Conservation (phyloP, 2,797 vertebrate genomes). For the Sternarchorhynchus goeldii region DNA sequence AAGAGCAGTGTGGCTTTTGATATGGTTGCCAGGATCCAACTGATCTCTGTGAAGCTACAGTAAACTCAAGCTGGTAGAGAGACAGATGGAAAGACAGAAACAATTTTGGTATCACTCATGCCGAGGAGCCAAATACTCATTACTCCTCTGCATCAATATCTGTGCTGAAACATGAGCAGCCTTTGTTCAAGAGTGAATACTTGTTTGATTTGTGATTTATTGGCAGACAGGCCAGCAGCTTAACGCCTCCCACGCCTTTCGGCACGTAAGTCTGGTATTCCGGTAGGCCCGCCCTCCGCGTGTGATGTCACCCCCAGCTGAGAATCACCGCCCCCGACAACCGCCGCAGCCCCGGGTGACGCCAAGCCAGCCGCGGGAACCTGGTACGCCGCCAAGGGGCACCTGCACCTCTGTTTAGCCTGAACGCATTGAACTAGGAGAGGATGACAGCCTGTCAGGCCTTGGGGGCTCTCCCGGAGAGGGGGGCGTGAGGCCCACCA, state of each 20-base stretch:
- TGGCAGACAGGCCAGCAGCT: too few relatives aligned
- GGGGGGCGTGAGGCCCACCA: conserved; percentile 36
- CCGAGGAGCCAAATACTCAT: too few relatives aligned
- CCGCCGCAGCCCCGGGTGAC: conserved; percentile 7
- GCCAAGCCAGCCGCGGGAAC: conserved; percentile 27
- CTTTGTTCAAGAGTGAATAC: too few relatives aligned
- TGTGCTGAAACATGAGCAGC: too few relatives aligned
- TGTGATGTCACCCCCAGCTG: conserved; percentile 27
- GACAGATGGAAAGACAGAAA: conserved; percentile 9
- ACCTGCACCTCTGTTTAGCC: conserved; percentile 22
- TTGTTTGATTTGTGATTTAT: too few relatives aligned
- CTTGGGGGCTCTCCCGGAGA: conserved; percentile 25
- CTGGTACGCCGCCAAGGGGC: conserved; percentile 49
- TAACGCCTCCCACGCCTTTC: background rate
- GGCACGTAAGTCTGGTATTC: conserved; percentile 41
- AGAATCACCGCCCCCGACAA: conserved; percentile 21
- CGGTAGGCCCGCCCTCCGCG: conserved; percentile 40
- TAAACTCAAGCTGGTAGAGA: background rate
- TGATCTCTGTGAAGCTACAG: conserved; percentile 4
- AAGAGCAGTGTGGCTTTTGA: conserved; percentile 65
- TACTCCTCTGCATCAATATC: too few relatives aligned
- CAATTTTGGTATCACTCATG: too few relatives aligned
- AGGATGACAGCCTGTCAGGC: conserved; percentile 1
- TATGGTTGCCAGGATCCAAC: conserved; percentile 38
- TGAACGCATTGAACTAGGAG: conserved; percentile 37